A percentile compares a stretch with the other conserved stretches of the same genome.
Evolutionary conservation across 2,113 vertebrate genomes (phyloP).

Genomic region (Lophotis ruficrista): DNA sequence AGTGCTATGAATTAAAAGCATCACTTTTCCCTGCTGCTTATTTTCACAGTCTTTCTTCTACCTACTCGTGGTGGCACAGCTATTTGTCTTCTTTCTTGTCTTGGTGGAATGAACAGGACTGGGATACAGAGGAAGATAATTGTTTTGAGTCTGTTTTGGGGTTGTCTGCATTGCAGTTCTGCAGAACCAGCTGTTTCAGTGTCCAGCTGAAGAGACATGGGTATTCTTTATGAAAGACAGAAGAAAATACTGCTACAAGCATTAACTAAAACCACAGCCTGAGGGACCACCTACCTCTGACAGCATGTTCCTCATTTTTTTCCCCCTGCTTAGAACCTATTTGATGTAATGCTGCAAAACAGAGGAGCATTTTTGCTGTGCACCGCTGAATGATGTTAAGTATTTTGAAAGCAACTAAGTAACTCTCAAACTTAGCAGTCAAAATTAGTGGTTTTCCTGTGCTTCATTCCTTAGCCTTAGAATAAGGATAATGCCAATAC

Average conservation of each 20-base stretch:
- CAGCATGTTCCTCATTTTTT: background rate
- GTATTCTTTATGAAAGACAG: background rate
- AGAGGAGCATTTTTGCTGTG: background rate
- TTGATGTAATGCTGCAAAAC: background rate
- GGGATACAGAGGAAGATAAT: background rate
- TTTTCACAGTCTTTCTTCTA: background rate
- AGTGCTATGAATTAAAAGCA: background rate
- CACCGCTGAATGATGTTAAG: background rate
- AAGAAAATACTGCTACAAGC: background rate
- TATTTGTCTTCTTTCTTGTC: background rate
- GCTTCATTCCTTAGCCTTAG: background rate
- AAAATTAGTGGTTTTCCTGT: background rate
- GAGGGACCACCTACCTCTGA: background rate
- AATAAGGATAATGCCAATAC: background rate
- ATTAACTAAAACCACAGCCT: background rate
- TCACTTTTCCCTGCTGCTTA: background rate
- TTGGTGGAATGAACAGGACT: background rate
- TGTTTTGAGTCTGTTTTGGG: background rate
- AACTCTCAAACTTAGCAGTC: background rate
- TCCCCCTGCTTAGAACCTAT: background rate
- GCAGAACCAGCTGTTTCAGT: background rate
- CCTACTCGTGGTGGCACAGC: background rate
- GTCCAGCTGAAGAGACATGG: rapidly evolving
- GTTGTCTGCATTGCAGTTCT: background rate
- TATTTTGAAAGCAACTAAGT: background rate